Base-by-base conservation (phyloP, 2,113 vertebrate genomes). In the Chrysemys picta region DNA sequence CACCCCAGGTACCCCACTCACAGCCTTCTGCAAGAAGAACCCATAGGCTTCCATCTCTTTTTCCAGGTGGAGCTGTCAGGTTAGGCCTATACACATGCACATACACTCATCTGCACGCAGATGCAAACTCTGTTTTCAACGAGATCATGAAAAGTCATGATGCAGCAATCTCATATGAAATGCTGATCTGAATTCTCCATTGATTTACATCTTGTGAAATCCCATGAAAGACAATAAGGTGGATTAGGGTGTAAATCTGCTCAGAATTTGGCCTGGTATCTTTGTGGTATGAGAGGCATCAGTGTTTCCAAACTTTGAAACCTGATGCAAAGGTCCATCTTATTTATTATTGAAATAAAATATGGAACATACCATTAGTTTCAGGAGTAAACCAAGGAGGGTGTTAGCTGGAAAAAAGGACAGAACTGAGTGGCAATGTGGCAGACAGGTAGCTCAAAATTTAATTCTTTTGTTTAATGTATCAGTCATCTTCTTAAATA, bases 31-130 rank as follows among this genome's bases (percentile, higher is more conserved):
- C 21, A 87, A 90, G 57, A 54, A 94, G 59, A 65, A 95, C 92
- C 93, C 88, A 97, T 54, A 47, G 80, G 79, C 93, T 95, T 96
- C 89, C 69, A 91, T 93, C 54, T 4, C n/a, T 90, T 93, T 84
- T 89, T 95, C 94, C 95, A 97, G 94, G 96, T 97, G 95, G 94
- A 93, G 69, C 50, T 90, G 42, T 80, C 93, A 27, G 84, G 69
- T 54, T 54, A 22, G 53, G 53, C 21, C 53, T 54, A 54, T 54
- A 22, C 21, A 22, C 21, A 22, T 9, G 53, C 53, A 53, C 52
- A 53, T 53, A 53, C 52, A 54, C 53, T 54, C 21, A 22, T 22
- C 19, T 89, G 25, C 27, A 89, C 82, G 75, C n/a, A 91, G 24
- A 89, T 95, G 83, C n/a, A 0, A 90, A 93, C 91, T 95, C 57